Evolutionary conservation across 2,888 invertebrate species (phyloP), one percentile per base, ranked within the genome.

Genomic region (Hartigia nigra): DNA sequence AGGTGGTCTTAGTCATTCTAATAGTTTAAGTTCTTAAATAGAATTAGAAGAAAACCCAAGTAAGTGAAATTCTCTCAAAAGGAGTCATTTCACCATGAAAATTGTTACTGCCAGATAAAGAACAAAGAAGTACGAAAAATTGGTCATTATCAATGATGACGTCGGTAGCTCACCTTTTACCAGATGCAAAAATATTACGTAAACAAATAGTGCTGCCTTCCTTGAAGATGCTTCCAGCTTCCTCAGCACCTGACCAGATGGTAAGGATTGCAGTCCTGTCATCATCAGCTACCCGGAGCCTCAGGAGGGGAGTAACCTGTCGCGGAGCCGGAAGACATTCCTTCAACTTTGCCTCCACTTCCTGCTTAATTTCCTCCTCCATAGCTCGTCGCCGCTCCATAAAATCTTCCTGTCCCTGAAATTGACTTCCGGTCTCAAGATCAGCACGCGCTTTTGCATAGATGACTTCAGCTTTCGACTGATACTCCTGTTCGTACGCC

Each of bases 201-300:
- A 95, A 91, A 69, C 93, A 93, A 78, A 96, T 91, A 88, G 93
- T 92, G 36, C 88, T 89, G 9, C 95, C 95, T 92, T 97, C 96
- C 84, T 92, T 93, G 0, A 96, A 90, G 11, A 94, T 87, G 31
- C 93, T 92, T 23, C 92, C 82, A 31, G 95, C 91, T 3, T 94
- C 94, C 35, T 95, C 95, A 31, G 92, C 92, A 0, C 96, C 95
- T 77, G 94, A 93, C 97, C 97, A 97, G 80, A 96, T 92, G 12
- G 95, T 95, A 83, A 96, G 90, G 87, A 94, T 90, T 5, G 92
- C 93, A 78, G 88, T 88, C 36, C 87, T 87, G 5, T 90, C 86
- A 74, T 90, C 90, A 83, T 93, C 93, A 39, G 92, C 85, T 12
- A 93, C 87, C 39, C 92, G 90, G 78, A 93, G 84, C 87, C 92